Evolutionary conservation across 2,113 vertebrate species (phyloP), one percentile per base, ranked within the genome.

Genomic region (Crotalus helleri): DNA sequence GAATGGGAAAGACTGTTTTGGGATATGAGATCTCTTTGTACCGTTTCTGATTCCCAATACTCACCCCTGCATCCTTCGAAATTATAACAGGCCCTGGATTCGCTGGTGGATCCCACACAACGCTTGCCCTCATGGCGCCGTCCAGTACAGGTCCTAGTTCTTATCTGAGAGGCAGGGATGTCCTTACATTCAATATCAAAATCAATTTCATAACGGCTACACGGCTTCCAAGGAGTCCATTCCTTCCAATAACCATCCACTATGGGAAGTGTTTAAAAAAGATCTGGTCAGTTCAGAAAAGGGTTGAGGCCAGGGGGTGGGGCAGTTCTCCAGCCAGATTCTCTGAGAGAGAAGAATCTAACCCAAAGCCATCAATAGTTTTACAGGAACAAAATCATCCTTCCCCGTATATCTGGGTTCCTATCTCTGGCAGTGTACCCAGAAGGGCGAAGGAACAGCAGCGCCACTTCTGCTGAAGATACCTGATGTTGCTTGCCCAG

Each of bases 21-120:
- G 15, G 17, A 44, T 17, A 21, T 21, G 74, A 33, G 21, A 81
- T 7, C 74, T 44, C 7, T 81, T 19, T 81, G 74, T 81, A 81
- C 15, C 33, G 4, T 21, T 44, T 81, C 74, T 23, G 29, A 39
- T 57, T 23, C 49, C 57, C 46, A 64, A 33, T 57, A 92, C 91
- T 92, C 19, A 93, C 92, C 3, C 3, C 0, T 0, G 57, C 92
- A 93, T 12, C 0, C 1, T 3, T 87, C 1, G 5, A 90, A 0
- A 9, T 17, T 54, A 81, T 93, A 93, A 81, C 92, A 93, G 89
- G 13, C 23, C 54, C 92, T 64, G 3, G 0, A 1, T 11, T 93
- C 89, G 0, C 3, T 8, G 1, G 0, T 0, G 0, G 0, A 1
- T 23, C 19, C 55, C 0, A 0, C 0, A 51, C 92, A 93, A 33